Conservation (phyloP, 1,140 invertebrate genomes). For the Myzus persicae region DNA sequence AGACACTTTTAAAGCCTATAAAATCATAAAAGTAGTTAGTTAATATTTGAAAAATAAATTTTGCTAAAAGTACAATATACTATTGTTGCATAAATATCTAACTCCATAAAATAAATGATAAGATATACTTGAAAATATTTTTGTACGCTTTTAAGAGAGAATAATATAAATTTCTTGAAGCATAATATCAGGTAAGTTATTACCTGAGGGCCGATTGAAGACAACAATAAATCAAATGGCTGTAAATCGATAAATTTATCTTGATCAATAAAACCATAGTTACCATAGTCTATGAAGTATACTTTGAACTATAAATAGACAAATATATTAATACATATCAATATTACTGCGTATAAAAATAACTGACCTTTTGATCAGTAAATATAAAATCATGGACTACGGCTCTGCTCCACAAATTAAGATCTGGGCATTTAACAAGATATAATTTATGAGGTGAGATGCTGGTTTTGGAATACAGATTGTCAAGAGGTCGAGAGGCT, state of each 20-base stretch:
- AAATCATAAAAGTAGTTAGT: background rate
- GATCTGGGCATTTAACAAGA: conserved; percentile 39
- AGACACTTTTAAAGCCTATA: conserved; percentile 47
- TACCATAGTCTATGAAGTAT: conserved; percentile 46
- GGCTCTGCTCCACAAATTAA: conserved; percentile 26
- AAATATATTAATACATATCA: background rate
- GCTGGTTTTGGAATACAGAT: conserved; percentile 19
- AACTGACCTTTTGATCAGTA: conserved; percentile 18
- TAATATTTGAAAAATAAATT: too few relatives aligned
- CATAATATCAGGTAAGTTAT: background rate
- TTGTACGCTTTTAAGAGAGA: background rate
- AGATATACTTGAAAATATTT: too few relatives aligned
- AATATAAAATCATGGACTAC: conserved; percentile 42
- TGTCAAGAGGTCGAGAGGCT: background rate
- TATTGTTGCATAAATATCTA: too few relatives aligned
- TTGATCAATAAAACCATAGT: conserved; percentile 37
- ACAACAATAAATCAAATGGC: conserved; percentile 14
- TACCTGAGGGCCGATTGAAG: conserved; percentile 36
- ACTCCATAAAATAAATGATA: too few relatives aligned
- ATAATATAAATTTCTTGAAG: background rate
- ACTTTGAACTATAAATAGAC: conserved; percentile 35
- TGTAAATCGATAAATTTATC: conserved; percentile 48
- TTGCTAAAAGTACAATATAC: too few relatives aligned
- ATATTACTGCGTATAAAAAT: background rate
- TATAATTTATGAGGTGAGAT: conserved; percentile 42